A percentile compares a stretch with the other conserved stretches of the same genome.
Conservation (phyloP, 2,113 vertebrate genomes). For the Nipponia nippon region DNA sequence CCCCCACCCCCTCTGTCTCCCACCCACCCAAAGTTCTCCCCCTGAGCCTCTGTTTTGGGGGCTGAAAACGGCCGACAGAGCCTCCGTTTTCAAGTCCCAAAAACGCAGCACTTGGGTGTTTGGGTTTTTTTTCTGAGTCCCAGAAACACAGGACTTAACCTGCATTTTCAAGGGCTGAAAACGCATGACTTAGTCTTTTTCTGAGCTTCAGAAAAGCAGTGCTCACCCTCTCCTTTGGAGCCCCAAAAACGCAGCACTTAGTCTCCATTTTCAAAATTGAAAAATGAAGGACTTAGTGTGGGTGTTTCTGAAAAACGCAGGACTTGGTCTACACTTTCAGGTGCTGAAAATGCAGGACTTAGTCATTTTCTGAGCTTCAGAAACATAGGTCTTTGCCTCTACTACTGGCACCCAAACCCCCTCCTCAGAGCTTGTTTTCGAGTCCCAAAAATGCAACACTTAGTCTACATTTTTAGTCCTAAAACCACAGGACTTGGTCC, state of each 20-base stretch:
- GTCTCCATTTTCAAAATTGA: too few species aligned
- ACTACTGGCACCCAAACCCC: not conserved
- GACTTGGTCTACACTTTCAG: not conserved
- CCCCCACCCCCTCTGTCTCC: too few species aligned
- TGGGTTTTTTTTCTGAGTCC: not conserved
- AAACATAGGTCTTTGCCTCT: not conserved
- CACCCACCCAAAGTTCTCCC: too few species aligned
- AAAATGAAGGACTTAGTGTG: too few species aligned
- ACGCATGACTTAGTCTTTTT: not conserved
- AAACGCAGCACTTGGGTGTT: not conserved
- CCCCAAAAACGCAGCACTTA: too few species aligned
- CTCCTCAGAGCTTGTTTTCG: not conserved
- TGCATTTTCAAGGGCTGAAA: not conserved
- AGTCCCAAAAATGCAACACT: not conserved
- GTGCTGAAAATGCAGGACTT: not conserved
- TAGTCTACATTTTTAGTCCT: not conserved
- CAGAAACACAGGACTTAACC: fast-evolving
- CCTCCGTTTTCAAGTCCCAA: not conserved
- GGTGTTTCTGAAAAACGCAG: too few species aligned
- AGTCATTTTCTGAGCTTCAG: too few species aligned
- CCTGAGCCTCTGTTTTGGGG: not conserved
- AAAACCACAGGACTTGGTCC: fast-evolving
- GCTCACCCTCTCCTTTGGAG: not conserved
- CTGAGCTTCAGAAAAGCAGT: not conserved
- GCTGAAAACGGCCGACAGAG: not conserved